Evolutionary conservation across 2,888 invertebrate species (phyloP).

Genomic region (Leptopilina syphax): DNA sequence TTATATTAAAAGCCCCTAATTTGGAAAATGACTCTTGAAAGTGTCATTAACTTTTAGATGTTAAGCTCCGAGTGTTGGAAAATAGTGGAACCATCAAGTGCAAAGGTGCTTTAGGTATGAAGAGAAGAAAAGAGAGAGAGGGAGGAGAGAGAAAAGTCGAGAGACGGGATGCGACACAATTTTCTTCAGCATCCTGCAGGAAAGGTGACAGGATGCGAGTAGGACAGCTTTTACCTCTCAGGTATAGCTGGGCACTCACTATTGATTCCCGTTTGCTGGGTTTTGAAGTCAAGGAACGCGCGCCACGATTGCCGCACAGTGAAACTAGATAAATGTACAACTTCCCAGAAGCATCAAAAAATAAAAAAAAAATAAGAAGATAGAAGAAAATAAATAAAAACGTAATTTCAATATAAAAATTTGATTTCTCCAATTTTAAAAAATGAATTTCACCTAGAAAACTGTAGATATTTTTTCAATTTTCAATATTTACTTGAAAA

Average conservation of each 20-base stretch:
- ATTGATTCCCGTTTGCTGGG: slow-evolving; percentile 62
- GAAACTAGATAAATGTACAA: neutral
- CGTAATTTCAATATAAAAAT: too few relatives aligned
- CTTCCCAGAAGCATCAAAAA: neutral
- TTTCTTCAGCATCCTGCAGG: slow-evolving; percentile 21
- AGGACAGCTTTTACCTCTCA: slow-evolving; percentile 31
- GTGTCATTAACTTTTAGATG: slow-evolving; percentile 3
- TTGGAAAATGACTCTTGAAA: neutral
- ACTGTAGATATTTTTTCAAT: too few relatives aligned
- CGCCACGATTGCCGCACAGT: neutral
- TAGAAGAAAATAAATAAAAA: too few relatives aligned
- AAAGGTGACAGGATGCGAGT: slow-evolving; percentile 40
- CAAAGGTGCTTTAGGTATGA: slow-evolving; percentile 12
- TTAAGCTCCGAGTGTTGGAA: neutral
- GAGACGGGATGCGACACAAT: slow-evolving; percentile 22
- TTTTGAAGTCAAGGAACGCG: slow-evolving; percentile 48
- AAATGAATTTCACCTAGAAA: too few relatives aligned
- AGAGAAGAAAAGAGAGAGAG: too few relatives aligned
- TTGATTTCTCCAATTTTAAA: too few relatives aligned
- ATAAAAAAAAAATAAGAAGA: too few relatives aligned
- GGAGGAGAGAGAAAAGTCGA: neutral
- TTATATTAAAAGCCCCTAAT: neutral
- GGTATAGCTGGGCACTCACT: slow-evolving; percentile 48
- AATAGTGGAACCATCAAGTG: slow-evolving; percentile 25
- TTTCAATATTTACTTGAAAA: too few relatives aligned